These are phyloP conservation scores for Leptinotarsa peninsularis DNA, from an alignment of 2,888 invertebrate species.

Conservation along the genomic window DNA sequence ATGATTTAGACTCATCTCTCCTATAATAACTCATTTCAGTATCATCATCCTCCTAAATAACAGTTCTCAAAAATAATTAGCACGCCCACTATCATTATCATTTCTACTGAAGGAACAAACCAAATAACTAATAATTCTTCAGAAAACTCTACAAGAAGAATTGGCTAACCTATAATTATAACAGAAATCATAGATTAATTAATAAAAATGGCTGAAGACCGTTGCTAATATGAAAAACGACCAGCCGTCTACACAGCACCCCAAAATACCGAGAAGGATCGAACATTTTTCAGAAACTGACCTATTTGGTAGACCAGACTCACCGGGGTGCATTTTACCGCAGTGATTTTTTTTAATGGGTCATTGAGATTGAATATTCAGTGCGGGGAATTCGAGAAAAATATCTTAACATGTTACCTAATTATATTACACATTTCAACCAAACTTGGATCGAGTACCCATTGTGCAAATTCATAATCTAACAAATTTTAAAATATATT, in stretches of 20 bases:
- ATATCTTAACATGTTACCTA: no score
- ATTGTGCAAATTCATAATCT: no score
- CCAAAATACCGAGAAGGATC: slow-evolving; percentile 44
- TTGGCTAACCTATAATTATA: slow-evolving; percentile 41
- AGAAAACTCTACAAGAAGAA: slow-evolving; percentile 26
- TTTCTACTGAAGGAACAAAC: slow-evolving; percentile 26
- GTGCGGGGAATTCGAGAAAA: no score
- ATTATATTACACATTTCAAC: no score
- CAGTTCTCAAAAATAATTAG: slow-evolving; percentile 33
- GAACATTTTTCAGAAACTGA: slow-evolving; percentile 33
- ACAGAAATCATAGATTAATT: slow-evolving; percentile 45
- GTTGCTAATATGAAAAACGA: slow-evolving; percentile 49
- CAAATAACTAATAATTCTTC: slow-evolving; percentile 41
- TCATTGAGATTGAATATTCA: neutral
- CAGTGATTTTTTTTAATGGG: slow-evolving; percentile 13
- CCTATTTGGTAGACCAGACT: slow-evolving; percentile 29
- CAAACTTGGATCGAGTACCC: no score
- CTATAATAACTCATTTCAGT: slow-evolving; percentile 25
- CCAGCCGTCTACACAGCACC: slow-evolving; percentile 35
- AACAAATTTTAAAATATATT: no score
- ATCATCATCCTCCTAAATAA: slow-evolving; percentile 26
- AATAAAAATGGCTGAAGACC: slow-evolving; percentile 46
- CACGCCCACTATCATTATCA: slow-evolving; percentile 39
- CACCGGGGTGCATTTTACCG: slow-evolving; percentile 28
- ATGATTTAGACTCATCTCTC: neutral